Percentiles rank a stretch among this genome's conserved stretches.
These are phyloP conservation scores for Metridium senile DNA, from an alignment of 92 coral and sea anemone species.

Conservation along the genomic window DNA sequence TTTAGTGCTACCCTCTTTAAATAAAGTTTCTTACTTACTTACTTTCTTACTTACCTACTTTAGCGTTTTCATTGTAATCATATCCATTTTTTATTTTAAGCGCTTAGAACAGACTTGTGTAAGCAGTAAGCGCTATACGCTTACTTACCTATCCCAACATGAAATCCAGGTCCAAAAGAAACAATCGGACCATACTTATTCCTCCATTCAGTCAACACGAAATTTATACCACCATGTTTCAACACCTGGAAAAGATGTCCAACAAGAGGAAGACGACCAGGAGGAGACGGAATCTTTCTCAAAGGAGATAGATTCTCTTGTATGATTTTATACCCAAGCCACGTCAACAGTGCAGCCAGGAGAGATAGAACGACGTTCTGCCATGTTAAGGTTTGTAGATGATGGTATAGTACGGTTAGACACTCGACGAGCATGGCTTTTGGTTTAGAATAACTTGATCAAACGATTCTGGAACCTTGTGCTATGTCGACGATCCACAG, in stretches of 20 bases:
- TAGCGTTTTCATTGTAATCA: no score
- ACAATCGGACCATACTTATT: constrained; percentile 49
- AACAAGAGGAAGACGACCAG: constrained; percentile 53
- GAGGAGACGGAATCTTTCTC: constrained; percentile 54
- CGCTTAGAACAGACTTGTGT: no score
- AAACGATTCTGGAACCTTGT: background rate
- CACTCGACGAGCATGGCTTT: background rate
- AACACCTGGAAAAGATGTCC: constrained; percentile 49
- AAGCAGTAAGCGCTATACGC: background rate
- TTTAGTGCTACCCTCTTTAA: no score
- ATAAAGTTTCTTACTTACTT: no score
- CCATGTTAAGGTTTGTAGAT: constrained; percentile 10
- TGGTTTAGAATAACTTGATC: background rate
- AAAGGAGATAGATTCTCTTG: constrained; percentile 57
- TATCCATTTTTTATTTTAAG: no score
- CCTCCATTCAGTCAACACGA: constrained; percentile 51
- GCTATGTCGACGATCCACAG: no score
- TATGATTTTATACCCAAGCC: constrained; percentile 46
- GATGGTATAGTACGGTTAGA: background rate
- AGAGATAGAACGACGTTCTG: background rate
- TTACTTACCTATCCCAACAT: background rate
- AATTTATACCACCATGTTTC: constrained; percentile 23
- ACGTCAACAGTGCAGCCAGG: constrained; percentile 13
- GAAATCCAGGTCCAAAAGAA: constrained; percentile 41
- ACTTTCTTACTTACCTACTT: no score